Conservation (phyloP, 2,888 invertebrate genomes). For the Torymus texanus region DNA sequence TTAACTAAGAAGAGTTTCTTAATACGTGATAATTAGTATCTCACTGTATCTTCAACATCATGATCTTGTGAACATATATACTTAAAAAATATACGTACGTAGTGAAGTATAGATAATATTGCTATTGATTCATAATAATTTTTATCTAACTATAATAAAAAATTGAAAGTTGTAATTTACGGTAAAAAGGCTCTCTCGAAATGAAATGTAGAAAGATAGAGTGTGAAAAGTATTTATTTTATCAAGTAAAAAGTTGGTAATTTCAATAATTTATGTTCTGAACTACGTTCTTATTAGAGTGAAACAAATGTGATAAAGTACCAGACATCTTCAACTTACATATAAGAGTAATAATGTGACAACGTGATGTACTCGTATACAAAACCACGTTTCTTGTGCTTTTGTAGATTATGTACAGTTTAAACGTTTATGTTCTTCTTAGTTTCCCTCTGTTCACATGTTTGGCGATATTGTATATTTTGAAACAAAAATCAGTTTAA, state of each 20-base stretch:
- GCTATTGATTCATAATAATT: too few relatives aligned
- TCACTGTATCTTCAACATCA: too few relatives aligned
- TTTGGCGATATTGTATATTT: conserved; percentile 12
- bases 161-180: too few relatives aligned
- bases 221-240: conserved; percentile 53
- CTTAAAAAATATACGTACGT: too few relatives aligned
- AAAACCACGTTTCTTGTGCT: conserved; percentile 41
- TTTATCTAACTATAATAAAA: too few relatives aligned
- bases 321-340: conserved; percentile 30
- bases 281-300: conserved; percentile 1
- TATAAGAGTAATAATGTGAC: conserved; percentile 20
- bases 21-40: too few relatives aligned
- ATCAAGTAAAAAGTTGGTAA: conserved; percentile 48
- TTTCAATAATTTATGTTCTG: conserved; percentile 20
- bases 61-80: too few relatives aligned
- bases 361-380: conserved; percentile 22
- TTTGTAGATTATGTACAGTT: conserved; percentile 29
- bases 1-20: too few relatives aligned
- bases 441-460: conserved; percentile 33
- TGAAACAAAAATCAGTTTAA: conserved; percentile 31
- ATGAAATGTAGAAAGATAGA: conserved; percentile 17
- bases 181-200: too few relatives aligned
- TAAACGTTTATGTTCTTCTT: conserved; percentile 31
- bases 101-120: too few relatives aligned
- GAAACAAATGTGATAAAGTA: conserved; percentile 31